Percentiles rank a stretch among this genome's conserved stretches.
Evolutionary conservation across 2,797 vertebrate species (phyloP).

Genomic region (Gila robusta): DNA sequence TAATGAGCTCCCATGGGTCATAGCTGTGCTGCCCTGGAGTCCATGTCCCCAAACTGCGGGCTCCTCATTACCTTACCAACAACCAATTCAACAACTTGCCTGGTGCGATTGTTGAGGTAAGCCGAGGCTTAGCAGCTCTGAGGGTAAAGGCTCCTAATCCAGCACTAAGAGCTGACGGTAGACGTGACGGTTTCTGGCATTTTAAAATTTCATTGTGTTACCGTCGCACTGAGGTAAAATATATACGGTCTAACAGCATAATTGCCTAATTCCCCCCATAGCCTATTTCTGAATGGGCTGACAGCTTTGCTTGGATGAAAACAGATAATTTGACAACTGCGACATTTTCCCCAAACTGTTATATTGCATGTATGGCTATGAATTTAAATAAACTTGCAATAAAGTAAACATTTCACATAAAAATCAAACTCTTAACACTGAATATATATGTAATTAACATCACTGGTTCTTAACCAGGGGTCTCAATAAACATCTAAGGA

Average conservation of each 20-base stretch:
- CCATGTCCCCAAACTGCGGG: conserved; percentile 56
- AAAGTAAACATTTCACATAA: not conserved
- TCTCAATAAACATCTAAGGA: not conserved
- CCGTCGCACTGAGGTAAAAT: conserved; percentile 50
- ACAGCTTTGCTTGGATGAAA: conserved; percentile 54
- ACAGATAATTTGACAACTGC: conserved; percentile 54
- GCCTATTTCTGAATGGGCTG: conserved; percentile 51
- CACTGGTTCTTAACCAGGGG: not conserved
- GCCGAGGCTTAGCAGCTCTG: conserved; percentile 37
- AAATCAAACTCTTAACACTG: not conserved
- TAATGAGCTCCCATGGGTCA: conserved; percentile 76
- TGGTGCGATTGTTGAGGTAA: conserved; percentile 15
- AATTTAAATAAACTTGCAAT: conserved; percentile 21
- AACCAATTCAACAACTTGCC: conserved; percentile 57
- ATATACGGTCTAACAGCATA: conserved; percentile 59
- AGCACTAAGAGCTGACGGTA: conserved; percentile 26
- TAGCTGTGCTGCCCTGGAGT: conserved; percentile 59
- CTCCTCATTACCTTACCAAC: conserved; percentile 67
- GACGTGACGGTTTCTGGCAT: conserved; percentile 17
- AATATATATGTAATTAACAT: not conserved
- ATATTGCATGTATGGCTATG: not conserved
- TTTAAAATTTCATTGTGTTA: conserved; percentile 49
- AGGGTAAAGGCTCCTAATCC: conserved; percentile 42
- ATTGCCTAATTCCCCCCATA: conserved; percentile 56
- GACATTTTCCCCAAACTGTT: conserved; percentile 46